Base-by-base conservation (phyloP, 1,140 invertebrate species). In the Eubasilissa regina region DNA sequence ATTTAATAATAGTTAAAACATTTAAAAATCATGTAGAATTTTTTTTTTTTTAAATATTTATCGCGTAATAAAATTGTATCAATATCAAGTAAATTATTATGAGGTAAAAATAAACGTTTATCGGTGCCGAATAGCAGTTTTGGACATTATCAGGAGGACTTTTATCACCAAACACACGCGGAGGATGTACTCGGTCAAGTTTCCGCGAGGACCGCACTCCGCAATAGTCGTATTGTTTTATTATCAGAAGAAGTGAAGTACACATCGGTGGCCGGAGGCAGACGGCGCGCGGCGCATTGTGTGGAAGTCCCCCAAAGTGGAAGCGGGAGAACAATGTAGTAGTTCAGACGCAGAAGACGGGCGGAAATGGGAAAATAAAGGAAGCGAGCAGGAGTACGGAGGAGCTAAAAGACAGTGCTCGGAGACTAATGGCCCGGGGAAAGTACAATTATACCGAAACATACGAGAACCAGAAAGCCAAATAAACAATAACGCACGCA, bases 191-290 rank as follows among this genome's bases (percentile, higher is more conserved):
- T 12, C 25, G 25, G 44, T 1, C 19, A 47, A 68, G 64, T 48
- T 68, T 68, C 21, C 64, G 44, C 11, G 64, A 68, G 64, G 44
- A 15, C 35, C 43, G 19, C 19, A 68, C 44, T 45, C 45, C 44
- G 11, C 48, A 51, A 51, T n/a, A 19, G 15, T 12, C 8, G n/a
- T 10, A 25, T 45, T 68, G 64, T 48, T 68, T 68, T 68, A 68
- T 68, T 68, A 6, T 19, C 35, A 66, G 62, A 45, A 62, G 62
- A 66, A 7, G 62, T 44, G 62, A 45, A 68, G 64, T 7, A 45
- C 13, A 68, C 64, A 68, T 48, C 45, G 45, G 44, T 68, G 64
- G 35, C 64, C 60, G 25, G 25, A 15, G 25, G 11, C 6, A 44
- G 64, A 15, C 48, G 60, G 25, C 60, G 45, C 35, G 44, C 64